Evolutionary conservation across 2,113 vertebrate genomes (phyloP).

Genomic region (Strix uralensis): DNA sequence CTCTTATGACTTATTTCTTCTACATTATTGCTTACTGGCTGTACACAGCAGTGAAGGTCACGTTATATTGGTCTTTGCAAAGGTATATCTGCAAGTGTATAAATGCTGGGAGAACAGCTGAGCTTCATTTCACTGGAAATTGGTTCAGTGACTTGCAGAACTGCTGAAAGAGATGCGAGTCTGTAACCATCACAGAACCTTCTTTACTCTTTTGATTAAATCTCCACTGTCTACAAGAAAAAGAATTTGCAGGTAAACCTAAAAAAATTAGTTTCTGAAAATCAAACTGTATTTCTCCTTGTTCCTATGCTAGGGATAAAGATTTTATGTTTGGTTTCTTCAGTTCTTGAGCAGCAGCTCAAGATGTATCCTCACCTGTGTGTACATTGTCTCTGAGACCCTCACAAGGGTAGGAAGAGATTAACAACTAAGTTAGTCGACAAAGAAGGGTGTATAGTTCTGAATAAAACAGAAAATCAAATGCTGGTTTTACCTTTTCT

Average conservation of each 20-base stretch:
- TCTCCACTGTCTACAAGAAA: not conserved
- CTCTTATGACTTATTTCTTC: not conserved
- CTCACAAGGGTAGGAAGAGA: not conserved
- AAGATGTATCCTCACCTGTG: too few relatives aligned
- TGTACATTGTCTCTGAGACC: rapidly evolving
- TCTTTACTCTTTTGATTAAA: not conserved
- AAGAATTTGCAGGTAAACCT: not conserved
- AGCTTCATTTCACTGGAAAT: not conserved
- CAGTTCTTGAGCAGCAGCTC: not conserved
- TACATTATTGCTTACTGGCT: not conserved
- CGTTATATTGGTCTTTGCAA: not conserved
- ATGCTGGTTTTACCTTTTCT: not conserved
- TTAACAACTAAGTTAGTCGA: not conserved
- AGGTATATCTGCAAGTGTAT: not conserved
- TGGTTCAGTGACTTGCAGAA: not conserved
- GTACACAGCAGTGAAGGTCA: not conserved
- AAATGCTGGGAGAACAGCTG: not conserved
- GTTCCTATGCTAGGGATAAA: not conserved
- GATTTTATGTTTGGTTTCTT: not conserved
- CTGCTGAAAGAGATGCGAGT: not conserved
- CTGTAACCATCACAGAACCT: not conserved
- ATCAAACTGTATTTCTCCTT: not conserved
- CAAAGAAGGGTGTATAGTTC: not conserved
- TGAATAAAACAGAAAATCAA: not conserved
- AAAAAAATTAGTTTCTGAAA: not conserved